These are phyloP conservation scores for Leucophora obtusa DNA, from an alignment of 2,888 invertebrate species.

Conservation along the genomic window DNA sequence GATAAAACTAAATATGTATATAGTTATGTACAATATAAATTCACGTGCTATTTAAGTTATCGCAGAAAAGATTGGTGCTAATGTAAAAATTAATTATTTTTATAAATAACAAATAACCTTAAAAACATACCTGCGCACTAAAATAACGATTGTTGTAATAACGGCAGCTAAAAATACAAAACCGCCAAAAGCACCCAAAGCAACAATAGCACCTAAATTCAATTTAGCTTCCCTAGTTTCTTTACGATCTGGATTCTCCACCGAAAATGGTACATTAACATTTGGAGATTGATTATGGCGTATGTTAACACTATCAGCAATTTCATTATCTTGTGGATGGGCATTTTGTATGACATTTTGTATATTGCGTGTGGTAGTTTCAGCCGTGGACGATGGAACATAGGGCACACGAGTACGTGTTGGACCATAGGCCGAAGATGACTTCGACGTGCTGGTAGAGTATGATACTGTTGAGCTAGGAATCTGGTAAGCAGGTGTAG, in stretches of 20 bases:
- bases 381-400: slow-evolving; percentile 59
- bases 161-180: slow-evolving; percentile 93
- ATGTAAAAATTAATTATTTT: neutral
- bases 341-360: slow-evolving; percentile 81
- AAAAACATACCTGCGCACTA: slow-evolving; percentile 87
- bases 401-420: slow-evolving; percentile 45
- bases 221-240: slow-evolving; percentile 82
- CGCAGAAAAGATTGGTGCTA: neutral
- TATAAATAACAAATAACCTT: neutral
- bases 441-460: slow-evolving; percentile 68
- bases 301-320: slow-evolving; percentile 79
- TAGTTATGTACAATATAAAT: no score
- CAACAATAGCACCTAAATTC: slow-evolving; percentile 92
- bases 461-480: slow-evolving; percentile 67
- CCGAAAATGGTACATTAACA: slow-evolving; percentile 84
- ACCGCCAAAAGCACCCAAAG: slow-evolving; percentile 93
- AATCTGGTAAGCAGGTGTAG: slow-evolving; percentile 78
- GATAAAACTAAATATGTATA: no score
- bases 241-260: slow-evolving; percentile 80
- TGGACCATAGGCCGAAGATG: slow-evolving; percentile 69
- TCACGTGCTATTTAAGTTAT: neutral
- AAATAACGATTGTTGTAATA: slow-evolving; percentile 91
- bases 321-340: slow-evolving; percentile 91
- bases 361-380: slow-evolving; percentile 74
- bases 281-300: slow-evolving; percentile 84